These are phyloP conservation scores for Micrasema longulum DNA, from an alignment of 1,140 invertebrate species.

Conservation along the genomic window DNA sequence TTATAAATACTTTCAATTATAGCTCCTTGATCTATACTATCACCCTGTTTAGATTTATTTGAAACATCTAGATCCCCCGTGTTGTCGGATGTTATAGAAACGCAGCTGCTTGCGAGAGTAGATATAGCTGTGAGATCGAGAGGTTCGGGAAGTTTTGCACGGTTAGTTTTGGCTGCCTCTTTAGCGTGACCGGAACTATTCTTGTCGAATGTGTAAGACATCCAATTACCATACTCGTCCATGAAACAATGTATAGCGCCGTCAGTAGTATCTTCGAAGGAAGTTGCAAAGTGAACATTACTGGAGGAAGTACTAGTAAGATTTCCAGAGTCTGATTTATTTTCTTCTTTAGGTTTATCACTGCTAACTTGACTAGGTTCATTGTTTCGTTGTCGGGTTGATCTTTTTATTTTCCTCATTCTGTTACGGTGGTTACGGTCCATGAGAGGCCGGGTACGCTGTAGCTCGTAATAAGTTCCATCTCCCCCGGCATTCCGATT, in stretches of 20 bases:
- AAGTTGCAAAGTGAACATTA: constrained; percentile 79
- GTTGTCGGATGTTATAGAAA: constrained; percentile 62
- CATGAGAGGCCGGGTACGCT: constrained; percentile 63
- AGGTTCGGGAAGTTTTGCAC: constrained; percentile 61
- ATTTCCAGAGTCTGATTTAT: constrained; percentile 61
- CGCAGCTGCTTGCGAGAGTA: constrained; percentile 61
- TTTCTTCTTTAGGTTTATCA: constrained; percentile 56
- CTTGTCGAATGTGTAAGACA: constrained; percentile 91
- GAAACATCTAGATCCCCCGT: constrained; percentile 61
- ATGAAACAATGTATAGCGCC: constrained; percentile 90
- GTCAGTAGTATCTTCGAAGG: constrained; percentile 88
- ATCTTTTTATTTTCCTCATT: constrained; percentile 66
- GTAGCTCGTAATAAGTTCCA: constrained; percentile 47
- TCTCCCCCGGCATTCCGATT: constrained; percentile 15
- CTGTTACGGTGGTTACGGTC: constrained; percentile 66
- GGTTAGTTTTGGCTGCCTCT: constrained; percentile 63
- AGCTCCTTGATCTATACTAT: constrained; percentile 59
- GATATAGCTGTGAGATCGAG: constrained; percentile 61
- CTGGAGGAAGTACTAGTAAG: constrained; percentile 59
- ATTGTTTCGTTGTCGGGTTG: constrained; percentile 64
- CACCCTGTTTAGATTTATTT: constrained; percentile 62
- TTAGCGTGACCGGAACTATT: constrained; percentile 72
- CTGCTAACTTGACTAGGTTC: constrained; percentile 46
- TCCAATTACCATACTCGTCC: constrained; percentile 77
- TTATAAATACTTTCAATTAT: constrained; percentile 56